Evolutionary conservation across 2,888 invertebrate genomes (phyloP), one percentile per base, ranked within the genome.

Genomic region (Hyalella azteca): DNA sequence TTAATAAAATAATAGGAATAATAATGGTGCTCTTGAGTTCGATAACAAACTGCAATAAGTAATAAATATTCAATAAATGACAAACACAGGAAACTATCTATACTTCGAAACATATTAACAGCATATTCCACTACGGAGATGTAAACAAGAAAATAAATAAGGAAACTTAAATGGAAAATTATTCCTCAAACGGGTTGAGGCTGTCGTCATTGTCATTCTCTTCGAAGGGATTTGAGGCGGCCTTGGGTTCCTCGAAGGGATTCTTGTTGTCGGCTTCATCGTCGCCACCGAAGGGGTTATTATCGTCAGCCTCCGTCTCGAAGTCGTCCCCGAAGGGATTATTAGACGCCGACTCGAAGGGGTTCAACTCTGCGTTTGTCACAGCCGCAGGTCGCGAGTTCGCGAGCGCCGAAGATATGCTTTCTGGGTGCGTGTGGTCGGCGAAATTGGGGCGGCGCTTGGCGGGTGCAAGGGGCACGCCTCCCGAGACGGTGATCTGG

Each of bases 271-370:
- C 26, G 11, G 19, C 29, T 26, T 80, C 80, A 9, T 60, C 76
- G 29, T 79, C 79, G 19, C 36, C 75, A 3, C 77, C 79, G 78
- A 82, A 82, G n/a, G 80, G 82, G 40, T 82, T 82, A 29, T 77
- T 79, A 22, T 80, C 79, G 7, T 82, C 82, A 39, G 66, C 75
- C 77, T 82, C 82, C n/a, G 82, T 82, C 49, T 82, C 82, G 77
- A 79, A 82, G 29, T 82, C 82, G 26, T 79, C 77, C 15, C 77
- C 80, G 77, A 82, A 82, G 0, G 82, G 82, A 77, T 82, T 82
- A 1, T 4, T 54, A 39, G 36, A 54, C 22, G 77, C 45, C 11
- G 78, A 78, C 54, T 78, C 78, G 49, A 80, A 80, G 36, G 80
- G 80, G 40, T 82, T 82, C 3, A 66, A 19, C 2, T 45, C 45